A percentile compares a stretch with the other conserved stretches of the same genome.
Evolutionary conservation across 2,888 invertebrate species (phyloP).

Genomic region (Phasia obesa): DNA sequence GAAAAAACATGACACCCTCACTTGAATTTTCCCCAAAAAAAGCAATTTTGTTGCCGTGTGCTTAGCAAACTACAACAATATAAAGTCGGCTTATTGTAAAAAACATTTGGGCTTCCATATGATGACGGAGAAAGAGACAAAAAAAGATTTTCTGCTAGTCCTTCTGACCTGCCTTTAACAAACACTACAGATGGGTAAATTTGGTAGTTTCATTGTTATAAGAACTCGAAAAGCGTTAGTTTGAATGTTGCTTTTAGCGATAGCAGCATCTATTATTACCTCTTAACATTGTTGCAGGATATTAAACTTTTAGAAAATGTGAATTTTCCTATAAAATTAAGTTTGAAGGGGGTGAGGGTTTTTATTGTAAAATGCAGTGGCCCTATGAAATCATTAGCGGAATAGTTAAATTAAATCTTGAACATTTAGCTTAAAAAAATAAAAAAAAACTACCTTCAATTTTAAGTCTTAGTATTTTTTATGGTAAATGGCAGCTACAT

Average conservation of each 20-base stretch:
- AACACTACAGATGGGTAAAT: slow-evolving; percentile 11
- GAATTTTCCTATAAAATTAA: slow-evolving; percentile 8
- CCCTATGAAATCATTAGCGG: slow-evolving; percentile 46
- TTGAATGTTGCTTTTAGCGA: slow-evolving; percentile 16
- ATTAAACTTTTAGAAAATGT: slow-evolving; percentile 36
- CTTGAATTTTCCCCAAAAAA: not conserved
- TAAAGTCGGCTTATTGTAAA: slow-evolving; percentile 51
- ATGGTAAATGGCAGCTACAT: too few relatives aligned
- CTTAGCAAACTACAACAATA: slow-evolving; percentile 51
- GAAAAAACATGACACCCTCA: slow-evolving; percentile 8
- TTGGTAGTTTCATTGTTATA: slow-evolving; percentile 34
- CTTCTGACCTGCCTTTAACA: not conserved
- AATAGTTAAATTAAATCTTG: slow-evolving; percentile 27
- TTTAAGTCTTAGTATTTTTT: too few relatives aligned
- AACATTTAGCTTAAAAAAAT: slow-evolving; percentile 24
- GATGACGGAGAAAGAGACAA: not conserved
- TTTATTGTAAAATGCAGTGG: slow-evolving; percentile 6
- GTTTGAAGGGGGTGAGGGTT: not conserved
- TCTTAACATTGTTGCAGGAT: slow-evolving; percentile 45
- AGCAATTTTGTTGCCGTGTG: slow-evolving; percentile 52
- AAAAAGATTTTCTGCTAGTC: not conserved
- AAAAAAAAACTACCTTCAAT: not conserved
- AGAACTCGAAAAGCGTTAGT: slow-evolving; percentile 35
- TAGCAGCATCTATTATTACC: slow-evolving; percentile 19
- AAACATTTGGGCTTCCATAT: slow-evolving; percentile 7